Evolutionary conservation across 2,888 invertebrate genomes (phyloP), one percentile per base, ranked within the genome.

Genomic region (Scrobipalpa costella): DNA sequence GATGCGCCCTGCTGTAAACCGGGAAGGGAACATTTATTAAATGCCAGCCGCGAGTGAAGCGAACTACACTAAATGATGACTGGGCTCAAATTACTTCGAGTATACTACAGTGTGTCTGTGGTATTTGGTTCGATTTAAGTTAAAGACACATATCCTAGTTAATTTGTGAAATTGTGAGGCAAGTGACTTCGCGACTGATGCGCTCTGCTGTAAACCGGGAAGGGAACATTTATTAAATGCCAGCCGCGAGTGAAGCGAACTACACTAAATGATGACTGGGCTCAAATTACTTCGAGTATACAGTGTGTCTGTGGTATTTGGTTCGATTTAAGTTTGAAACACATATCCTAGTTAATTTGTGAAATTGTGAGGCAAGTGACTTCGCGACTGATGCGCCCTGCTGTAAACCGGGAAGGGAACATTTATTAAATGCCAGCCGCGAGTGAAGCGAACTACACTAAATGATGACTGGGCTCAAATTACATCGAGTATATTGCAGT

Each of bases 331-430:
- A n/a, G n/a, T n/a, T n/a, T n/a, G n/a, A n/a, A n/a, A n/a, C n/a
- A n/a, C n/a, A n/a, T n/a, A n/a, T n/a, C n/a, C n/a, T 88, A 87
- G 88, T 88, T 84, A 86, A 89, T 86, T 88, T 86, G 83, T 79
- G 76, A 81, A 86, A 89, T 85, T 85, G 88, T 86, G n/a, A n/a
- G n/a, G n/a, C 83, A 84, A 88, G 88, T 86, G 88, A 87, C 88
- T 88, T 83, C 76, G 80, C 74, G 85, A 88, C 84, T 85, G 87
- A 86, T 88, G 88, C 82, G 81, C 77, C 76, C 78, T 75, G 79
- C 78, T 81, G 78, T 70, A 74, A 70, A 77, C 74, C 78, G 74
- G 79, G 74, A 79, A 76, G 73, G 76, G 85, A 80, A 87, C 85
- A 85, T 86, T 87, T 87, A 84, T 85, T 84, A 84, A 81, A 83